Conservation (phyloP, 1,140 invertebrate species). For the Melitaea cinxia region DNA sequence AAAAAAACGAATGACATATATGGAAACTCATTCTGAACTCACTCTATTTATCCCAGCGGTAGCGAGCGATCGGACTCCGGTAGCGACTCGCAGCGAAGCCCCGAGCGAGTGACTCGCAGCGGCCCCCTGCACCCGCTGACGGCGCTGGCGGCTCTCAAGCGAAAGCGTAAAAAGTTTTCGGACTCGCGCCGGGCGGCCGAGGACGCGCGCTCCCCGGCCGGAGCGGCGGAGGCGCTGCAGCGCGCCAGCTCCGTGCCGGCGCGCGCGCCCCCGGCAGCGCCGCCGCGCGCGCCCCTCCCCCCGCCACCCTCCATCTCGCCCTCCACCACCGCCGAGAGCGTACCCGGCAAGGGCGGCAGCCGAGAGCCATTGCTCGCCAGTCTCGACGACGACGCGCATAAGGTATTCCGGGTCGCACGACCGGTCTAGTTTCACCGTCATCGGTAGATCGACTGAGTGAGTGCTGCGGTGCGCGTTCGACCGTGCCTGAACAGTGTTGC, state of each 20-base stretch:
- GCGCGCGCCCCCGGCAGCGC: constrained; percentile 41
- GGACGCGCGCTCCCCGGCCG: constrained; percentile 30
- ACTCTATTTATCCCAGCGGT: constrained; percentile 43
- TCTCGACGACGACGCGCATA: constrained; percentile 67
- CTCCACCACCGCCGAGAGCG: constrained; percentile 42
- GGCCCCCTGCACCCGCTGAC: constrained; percentile 70
- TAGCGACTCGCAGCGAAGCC: constrained; percentile 70
- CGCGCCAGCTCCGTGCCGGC: constrained; percentile 67
- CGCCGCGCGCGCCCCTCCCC: constrained; percentile 30
- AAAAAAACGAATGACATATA: too few species aligned
- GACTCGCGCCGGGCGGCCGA: constrained; percentile 86
- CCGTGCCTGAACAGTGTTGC: too few species aligned
- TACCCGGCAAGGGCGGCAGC: constrained; percentile 53
- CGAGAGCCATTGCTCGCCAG: constrained; percentile 69
- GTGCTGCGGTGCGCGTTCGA: too few species aligned
- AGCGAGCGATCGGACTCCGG: constrained; percentile 71
- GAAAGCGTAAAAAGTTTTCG: constrained; percentile 90
- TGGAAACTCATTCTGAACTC: neutral
- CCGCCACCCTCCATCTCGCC: constrained; percentile 38
- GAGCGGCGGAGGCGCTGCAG: constrained; percentile 51
- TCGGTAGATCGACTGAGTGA: too few species aligned
- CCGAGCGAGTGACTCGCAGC: constrained; percentile 53
- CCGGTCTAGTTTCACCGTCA: too few species aligned
- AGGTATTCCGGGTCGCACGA: too few species aligned
- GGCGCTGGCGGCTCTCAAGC: constrained; percentile 86